Evolutionary conservation across 1,140 invertebrate genomes (phyloP).

Genomic region (Bombus vancouverensis): DNA sequence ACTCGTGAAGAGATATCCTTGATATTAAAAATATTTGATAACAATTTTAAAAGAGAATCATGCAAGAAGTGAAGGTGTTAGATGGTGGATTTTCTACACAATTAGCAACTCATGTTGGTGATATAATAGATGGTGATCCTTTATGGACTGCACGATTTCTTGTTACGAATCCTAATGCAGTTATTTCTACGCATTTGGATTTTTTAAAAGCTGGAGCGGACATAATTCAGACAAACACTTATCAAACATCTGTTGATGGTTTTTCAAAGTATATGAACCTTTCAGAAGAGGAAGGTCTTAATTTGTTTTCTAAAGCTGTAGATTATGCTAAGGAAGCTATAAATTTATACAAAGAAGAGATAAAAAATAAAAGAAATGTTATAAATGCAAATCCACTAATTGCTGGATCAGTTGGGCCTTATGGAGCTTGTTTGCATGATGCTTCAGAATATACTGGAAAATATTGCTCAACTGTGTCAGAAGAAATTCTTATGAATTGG

Average conservation of each 20-base stretch:
- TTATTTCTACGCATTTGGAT: conserved; percentile 90
- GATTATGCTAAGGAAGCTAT: conserved; percentile 87
- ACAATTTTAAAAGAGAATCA: conserved; percentile 26
- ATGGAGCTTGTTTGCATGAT: conserved; percentile 94
- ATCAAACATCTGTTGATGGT: conserved; percentile 93
- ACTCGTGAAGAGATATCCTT: neutral
- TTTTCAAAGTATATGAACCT: conserved; percentile 89
- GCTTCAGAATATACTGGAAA: conserved; percentile 95
- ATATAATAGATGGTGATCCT: conserved; percentile 89
- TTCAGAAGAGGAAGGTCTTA: conserved; percentile 85
- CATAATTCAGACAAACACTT: conserved; percentile 93
- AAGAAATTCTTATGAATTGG: conserved; percentile 89
- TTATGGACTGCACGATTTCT: conserved; percentile 93
- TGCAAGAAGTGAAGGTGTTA: conserved; percentile 84
- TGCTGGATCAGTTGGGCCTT: conserved; percentile 95
- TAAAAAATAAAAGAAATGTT: conserved; percentile 56
- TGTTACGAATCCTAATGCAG: conserved; percentile 87
- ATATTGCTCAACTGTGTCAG: conserved; percentile 88
- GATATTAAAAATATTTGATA: neutral
- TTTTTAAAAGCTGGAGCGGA: conserved; percentile 92
- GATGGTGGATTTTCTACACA: conserved; percentile 94
- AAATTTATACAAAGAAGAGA: conserved; percentile 84
- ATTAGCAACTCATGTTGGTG: conserved; percentile 87
- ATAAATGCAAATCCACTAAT: conserved; percentile 84
- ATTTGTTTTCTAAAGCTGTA: conserved; percentile 89